Evolutionary conservation across 2,797 vertebrate species (phyloP).

Genomic region (Labroides dimidiatus): DNA sequence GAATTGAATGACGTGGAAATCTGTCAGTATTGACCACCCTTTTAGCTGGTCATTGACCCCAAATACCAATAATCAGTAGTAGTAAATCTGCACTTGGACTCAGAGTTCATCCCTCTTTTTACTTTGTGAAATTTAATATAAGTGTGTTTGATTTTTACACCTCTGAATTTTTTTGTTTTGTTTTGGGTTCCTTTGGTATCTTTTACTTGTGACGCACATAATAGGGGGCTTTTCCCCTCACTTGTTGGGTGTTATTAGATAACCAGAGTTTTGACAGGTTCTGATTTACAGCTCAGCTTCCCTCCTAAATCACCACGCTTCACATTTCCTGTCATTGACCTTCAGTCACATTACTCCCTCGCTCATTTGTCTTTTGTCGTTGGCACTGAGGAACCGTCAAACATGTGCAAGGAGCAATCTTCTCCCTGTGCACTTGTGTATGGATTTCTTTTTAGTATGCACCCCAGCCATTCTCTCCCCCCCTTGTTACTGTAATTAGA

Average conservation of each 20-base stretch:
- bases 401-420: slow-evolving; percentile 63
- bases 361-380: slow-evolving; percentile 72
- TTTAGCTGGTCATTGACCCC: slow-evolving; percentile 35
- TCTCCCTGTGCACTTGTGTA: slow-evolving; percentile 61
- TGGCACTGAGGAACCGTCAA: slow-evolving; percentile 68
- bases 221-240: slow-evolving; percentile 39
- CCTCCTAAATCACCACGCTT: slow-evolving; percentile 63
- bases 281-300: slow-evolving; percentile 61
- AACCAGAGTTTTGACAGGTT: slow-evolving; percentile 58
- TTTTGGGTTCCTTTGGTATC: slow-evolving; percentile 7
- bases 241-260: slow-evolving; percentile 44
- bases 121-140: background rate
- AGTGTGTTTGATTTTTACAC: too few relatives aligned
- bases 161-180: too few relatives aligned
- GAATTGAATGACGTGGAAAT: slow-evolving; percentile 36
- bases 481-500: slow-evolving; percentile 78
- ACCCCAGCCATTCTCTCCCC: slow-evolving; percentile 57
- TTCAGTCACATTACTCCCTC: slow-evolving; percentile 62
- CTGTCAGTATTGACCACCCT: slow-evolving; percentile 31
- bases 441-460: slow-evolving; percentile 72
- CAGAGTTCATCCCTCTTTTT: slow-evolving; percentile 37
- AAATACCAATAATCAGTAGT: slow-evolving; percentile 39
- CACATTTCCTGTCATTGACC: slow-evolving; percentile 73
- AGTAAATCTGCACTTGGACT: slow-evolving; percentile 27
- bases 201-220: slow-evolving; percentile 20